Evolutionary conservation across 2,113 vertebrate species (phyloP).

Genomic region (Fulmarus glacialis): DNA sequence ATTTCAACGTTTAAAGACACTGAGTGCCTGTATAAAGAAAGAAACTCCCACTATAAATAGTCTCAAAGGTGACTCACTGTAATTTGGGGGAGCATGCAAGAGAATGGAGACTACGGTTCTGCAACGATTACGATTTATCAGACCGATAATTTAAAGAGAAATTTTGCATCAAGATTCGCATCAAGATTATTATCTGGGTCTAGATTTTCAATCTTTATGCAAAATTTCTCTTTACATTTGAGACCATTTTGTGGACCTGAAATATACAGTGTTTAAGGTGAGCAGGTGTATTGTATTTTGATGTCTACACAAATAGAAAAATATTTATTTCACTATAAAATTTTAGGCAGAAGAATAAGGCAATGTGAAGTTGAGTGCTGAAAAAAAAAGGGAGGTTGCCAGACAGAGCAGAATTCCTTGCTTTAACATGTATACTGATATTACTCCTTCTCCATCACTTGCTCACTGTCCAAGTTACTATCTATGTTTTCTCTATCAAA

Average conservation of each 20-base stretch:
- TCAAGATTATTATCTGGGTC: not conserved
- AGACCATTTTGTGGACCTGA: not conserved
- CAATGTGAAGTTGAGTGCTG: not conserved
- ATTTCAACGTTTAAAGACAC: not conserved
- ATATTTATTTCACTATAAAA: not conserved
- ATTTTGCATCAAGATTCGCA: not conserved
- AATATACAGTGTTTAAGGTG: not conserved
- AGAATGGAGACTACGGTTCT: not conserved
- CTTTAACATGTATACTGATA: not conserved
- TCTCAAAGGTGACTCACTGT: not conserved
- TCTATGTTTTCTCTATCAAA: not conserved
- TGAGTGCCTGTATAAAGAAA: not conserved
- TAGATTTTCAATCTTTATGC: not conserved
- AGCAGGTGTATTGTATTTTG: not conserved
- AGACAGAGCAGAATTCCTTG: not conserved
- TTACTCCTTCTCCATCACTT: not conserved
- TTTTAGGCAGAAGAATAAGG: not conserved
- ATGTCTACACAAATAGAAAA: not conserved
- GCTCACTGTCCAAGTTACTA: not conserved
- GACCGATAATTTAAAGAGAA: not conserved
- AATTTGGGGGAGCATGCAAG: not conserved
- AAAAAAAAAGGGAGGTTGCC: not conserved
- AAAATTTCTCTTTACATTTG: not conserved
- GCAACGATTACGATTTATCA: not conserved
- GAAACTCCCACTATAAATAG: not conserved